Conservation (phyloP, 1,140 invertebrate species). For the Brachionus plicatilis region DNA sequence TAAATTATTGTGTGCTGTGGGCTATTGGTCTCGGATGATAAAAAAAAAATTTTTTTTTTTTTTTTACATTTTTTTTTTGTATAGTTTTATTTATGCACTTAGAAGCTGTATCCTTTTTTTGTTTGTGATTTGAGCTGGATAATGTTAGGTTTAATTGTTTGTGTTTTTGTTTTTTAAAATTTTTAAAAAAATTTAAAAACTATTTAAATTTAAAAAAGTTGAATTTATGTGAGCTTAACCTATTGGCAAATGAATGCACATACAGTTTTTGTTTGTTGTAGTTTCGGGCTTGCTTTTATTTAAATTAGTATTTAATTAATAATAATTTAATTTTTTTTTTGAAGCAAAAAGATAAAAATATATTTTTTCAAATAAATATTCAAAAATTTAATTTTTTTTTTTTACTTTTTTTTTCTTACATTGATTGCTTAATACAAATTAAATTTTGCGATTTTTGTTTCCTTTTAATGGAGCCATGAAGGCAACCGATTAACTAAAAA, state of each 20-base stretch:
- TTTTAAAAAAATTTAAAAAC: not conserved
- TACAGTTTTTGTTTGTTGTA: not conserved
- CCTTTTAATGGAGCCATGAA: no score
- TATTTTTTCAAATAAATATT: slow-evolving; percentile 22
- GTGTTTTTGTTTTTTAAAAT: not conserved
- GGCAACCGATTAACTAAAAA: no score
- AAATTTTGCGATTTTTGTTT: no score
- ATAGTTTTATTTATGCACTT: slow-evolving; percentile 27
- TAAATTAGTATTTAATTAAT: slow-evolving; percentile 11
- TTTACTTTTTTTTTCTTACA: not conserved
- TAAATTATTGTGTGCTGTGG: not conserved
- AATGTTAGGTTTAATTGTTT: not conserved
- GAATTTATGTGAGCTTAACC: not conserved
- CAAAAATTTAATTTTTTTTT: not conserved
- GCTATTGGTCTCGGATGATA: not conserved
- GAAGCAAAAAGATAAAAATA: not conserved
- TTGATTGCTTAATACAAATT: no score
- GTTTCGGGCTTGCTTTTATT: not conserved
- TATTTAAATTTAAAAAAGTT: not conserved
- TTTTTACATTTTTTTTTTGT: slow-evolving; percentile 33
- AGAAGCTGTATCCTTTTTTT: not conserved
- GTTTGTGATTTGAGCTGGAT: not conserved
- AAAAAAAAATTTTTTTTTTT: not conserved
- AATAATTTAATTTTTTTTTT: not conserved
- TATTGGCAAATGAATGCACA: not conserved